phyloP scores from a whole-genome alignment of 2,888 invertebrate species.

The Nephrotoma appendiculata region DNA sequence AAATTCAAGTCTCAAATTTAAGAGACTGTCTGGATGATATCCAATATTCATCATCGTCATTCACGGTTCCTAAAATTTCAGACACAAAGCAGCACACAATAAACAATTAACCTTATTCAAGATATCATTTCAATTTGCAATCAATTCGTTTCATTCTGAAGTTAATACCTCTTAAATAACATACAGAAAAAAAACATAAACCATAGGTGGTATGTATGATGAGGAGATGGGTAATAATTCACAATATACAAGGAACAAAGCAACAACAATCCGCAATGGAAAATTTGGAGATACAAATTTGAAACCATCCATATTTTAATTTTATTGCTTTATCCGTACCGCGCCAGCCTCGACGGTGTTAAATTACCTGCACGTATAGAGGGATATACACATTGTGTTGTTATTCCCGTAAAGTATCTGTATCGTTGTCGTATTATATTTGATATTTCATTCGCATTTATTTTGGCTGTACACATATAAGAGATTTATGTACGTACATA shows the following conservation, averaged over 20 bases:
- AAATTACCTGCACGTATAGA: not conserved
- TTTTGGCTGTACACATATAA: not conserved
- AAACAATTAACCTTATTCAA: not conserved
- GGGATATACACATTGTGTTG: not conserved
- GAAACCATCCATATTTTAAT: not conserved
- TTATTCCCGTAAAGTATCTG: not conserved
- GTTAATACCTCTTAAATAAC: not conserved
- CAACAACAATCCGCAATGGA: not conserved
- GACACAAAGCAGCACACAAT: not conserved
- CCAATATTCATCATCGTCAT: not conserved
- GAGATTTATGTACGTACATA: not conserved
- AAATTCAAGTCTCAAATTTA: too few relatives aligned
- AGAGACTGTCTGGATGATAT: not conserved
- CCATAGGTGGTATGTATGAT: not conserved
- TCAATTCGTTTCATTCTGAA: not conserved
- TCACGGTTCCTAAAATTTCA: not conserved
- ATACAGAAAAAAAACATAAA: not conserved
- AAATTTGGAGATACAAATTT: not conserved
- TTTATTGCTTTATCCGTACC: not conserved
- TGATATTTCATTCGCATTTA: not conserved
- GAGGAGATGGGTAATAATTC: not conserved
- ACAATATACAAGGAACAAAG: not conserved
- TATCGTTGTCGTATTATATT: not conserved
- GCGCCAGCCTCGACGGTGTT: not conserved
- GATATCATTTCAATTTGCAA: not conserved